Evolutionary conservation across 2,888 invertebrate species (phyloP).

Genomic region (Heliconius ismenius): DNA sequence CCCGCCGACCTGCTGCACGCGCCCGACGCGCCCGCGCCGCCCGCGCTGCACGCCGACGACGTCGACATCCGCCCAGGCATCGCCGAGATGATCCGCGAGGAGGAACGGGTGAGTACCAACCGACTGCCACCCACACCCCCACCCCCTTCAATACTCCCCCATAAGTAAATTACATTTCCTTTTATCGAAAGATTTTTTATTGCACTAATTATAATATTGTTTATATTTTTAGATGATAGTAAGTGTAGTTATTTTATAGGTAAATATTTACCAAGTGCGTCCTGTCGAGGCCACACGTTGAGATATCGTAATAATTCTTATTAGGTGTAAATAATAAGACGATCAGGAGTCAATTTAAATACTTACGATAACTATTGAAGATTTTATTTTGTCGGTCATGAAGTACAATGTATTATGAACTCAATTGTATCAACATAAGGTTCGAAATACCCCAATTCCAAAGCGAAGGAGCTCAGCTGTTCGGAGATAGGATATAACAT

Average conservation of each 20-base stretch:
- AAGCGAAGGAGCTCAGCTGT: slow-evolving; percentile 45
- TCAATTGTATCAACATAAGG: slow-evolving; percentile 15
- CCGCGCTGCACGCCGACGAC: slow-evolving; percentile 85
- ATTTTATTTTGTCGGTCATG: slow-evolving; percentile 29
- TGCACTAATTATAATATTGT: neutral
- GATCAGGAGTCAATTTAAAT: slow-evolving; percentile 33
- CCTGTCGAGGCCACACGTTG: too few relatives aligned
- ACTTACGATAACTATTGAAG: slow-evolving; percentile 32
- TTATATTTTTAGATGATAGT: neutral
- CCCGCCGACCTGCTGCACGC: slow-evolving; percentile 51
- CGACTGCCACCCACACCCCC: neutral
- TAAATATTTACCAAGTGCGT: neutral
- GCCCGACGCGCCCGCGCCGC: slow-evolving; percentile 54
- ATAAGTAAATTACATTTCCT: neutral
- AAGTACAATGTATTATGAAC: slow-evolving; percentile 20
- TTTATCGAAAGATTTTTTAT: neutral
- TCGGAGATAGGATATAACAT: slow-evolving; percentile 44
- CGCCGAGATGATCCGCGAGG: slow-evolving; percentile 97
- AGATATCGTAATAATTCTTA: neutral
- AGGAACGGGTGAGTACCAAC: slow-evolving; percentile 92
- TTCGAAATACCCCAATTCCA: slow-evolving; percentile 20
- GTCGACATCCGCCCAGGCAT: slow-evolving; percentile 96
- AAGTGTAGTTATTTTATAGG: neutral
- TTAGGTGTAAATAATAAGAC: slow-evolving; percentile 26
- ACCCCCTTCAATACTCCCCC: slow-evolving; percentile 25